These are phyloP conservation scores for Drosophila nebulosa DNA, from an alignment of 1,140 invertebrate genomes.

Conservation along the genomic window DNA sequence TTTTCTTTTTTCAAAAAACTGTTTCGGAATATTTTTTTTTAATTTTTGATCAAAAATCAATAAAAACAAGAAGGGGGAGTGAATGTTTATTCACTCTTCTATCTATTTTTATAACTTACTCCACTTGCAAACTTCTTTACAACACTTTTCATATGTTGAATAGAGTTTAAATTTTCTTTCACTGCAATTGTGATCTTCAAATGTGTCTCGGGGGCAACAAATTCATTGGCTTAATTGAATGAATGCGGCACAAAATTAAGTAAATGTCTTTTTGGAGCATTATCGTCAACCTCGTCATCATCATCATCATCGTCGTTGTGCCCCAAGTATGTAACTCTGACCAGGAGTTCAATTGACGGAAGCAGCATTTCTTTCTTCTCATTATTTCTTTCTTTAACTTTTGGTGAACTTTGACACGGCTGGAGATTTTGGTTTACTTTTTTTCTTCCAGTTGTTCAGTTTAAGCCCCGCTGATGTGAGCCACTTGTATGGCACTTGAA, in stretches of 20 bases:
- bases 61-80: too few species aligned
- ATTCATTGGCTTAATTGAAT: constrained; percentile 81
- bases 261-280: constrained; percentile 47
- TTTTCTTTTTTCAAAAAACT: too few species aligned
- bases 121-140: too few species aligned
- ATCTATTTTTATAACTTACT: too few species aligned
- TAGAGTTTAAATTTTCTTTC: constrained; percentile 10
- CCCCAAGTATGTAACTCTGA: neutral
- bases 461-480: constrained; percentile 76
- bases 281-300: constrained; percentile 21
- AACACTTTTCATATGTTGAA: too few species aligned
- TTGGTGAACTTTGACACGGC: constrained; percentile 60
- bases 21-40: too few species aligned
- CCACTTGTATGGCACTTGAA: constrained; percentile 77
- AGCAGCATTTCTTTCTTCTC: constrained; percentile 6
- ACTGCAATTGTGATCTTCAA: constrained; percentile 7
- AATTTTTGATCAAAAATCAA: too few species aligned
- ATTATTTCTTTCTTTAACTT: constrained; percentile 72
- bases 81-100: too few species aligned
- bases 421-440: neutral
- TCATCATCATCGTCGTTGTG: neutral
- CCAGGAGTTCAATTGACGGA: constrained; percentile 32
- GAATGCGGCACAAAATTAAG: constrained; percentile 80
- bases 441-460: constrained; percentile 14
- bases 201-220: constrained; percentile 62